Conservation (phyloP, 2,888 invertebrate species). For the Meta bourneti region DNA sequence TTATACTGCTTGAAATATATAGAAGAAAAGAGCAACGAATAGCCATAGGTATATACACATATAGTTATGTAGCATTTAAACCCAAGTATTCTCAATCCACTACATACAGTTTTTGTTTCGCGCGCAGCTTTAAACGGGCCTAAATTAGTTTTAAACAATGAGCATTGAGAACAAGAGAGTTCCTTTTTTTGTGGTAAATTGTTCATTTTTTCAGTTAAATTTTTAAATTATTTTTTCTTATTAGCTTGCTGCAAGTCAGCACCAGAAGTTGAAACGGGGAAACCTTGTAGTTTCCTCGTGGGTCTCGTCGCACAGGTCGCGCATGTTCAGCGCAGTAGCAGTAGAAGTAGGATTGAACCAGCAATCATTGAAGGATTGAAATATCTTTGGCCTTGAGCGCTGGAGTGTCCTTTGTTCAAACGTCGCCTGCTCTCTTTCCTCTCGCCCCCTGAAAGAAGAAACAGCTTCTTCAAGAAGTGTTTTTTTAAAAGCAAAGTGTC, state of each 20-base stretch:
- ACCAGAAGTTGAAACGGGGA: constrained; percentile 54
- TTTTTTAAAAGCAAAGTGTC: background rate
- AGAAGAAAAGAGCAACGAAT: constrained; percentile 52
- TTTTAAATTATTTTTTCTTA: constrained; percentile 13
- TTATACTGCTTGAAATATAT: constrained; percentile 48
- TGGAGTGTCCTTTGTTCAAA: constrained; percentile 45
- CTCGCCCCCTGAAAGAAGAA: constrained; percentile 44
- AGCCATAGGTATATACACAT: constrained; percentile 56
- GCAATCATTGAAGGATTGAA: background rate
- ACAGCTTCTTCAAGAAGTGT: background rate
- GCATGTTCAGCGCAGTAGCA: constrained; percentile 26
- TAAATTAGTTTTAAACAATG: constrained; percentile 56
- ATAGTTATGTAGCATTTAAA: constrained; percentile 49
- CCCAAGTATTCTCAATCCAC: constrained; percentile 18
- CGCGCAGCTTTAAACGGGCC: constrained; percentile 38
- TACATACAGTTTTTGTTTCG: constrained; percentile 41
- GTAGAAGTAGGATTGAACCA: constrained; percentile 3
- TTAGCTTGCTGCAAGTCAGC: constrained; percentile 58
- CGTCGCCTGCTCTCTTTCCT: constrained; percentile 69
- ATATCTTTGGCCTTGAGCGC: constrained; percentile 15
- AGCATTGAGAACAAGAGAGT: constrained; percentile 50
- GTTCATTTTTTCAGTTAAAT: constrained; percentile 10
- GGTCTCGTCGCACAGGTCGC: background rate
- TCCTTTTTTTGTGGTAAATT: constrained; percentile 36
- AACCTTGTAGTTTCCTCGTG: background rate